A percentile compares a stretch with the other conserved stretches of the same genome.
Conservation (phyloP, 2,888 invertebrate species). For the Corbicula japonica region DNA sequence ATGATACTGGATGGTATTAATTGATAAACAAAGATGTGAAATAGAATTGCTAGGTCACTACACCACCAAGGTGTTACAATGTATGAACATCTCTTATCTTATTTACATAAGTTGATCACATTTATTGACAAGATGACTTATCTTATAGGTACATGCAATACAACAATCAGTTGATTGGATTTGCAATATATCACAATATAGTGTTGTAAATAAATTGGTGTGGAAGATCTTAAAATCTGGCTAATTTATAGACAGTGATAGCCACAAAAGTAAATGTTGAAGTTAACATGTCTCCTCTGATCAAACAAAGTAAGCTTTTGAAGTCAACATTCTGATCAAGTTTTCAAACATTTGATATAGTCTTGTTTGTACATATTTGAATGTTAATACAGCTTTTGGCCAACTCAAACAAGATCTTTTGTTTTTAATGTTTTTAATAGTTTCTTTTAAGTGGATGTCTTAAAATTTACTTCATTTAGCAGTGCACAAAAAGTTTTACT, state of each 20-base stretch:
- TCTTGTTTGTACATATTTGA: too few species aligned
- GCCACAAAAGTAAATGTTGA: conserved; percentile 22
- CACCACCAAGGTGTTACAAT: conserved; percentile 16
- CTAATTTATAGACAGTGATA: conserved; percentile 41
- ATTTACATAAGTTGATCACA: conserved; percentile 55
- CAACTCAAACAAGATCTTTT: too few species aligned
- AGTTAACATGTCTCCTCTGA: conserved; percentile 11
- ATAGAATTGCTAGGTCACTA: conserved; percentile 37
- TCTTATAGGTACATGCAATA: conserved; percentile 42
- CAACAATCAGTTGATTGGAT: conserved; percentile 36
- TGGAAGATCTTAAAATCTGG: conserved; percentile 17
- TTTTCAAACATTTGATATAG: too few species aligned
- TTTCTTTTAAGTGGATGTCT: too few species aligned
- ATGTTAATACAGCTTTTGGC: too few species aligned
- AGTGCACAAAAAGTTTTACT: too few species aligned
- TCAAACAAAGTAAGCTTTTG: too few species aligned
- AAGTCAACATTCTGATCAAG: too few species aligned
- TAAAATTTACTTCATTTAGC: too few species aligned
- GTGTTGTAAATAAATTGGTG: conserved; percentile 35
- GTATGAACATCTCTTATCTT: conserved; percentile 58
- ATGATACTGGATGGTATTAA: conserved; percentile 34
- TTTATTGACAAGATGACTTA: conserved; percentile 63
- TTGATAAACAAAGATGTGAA: conserved; percentile 32
- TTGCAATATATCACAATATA: conserved; percentile 28
- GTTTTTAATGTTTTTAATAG: too few species aligned